Evolutionary conservation across 2,888 invertebrate genomes (phyloP).

Genomic region (Drosophila dives): DNA sequence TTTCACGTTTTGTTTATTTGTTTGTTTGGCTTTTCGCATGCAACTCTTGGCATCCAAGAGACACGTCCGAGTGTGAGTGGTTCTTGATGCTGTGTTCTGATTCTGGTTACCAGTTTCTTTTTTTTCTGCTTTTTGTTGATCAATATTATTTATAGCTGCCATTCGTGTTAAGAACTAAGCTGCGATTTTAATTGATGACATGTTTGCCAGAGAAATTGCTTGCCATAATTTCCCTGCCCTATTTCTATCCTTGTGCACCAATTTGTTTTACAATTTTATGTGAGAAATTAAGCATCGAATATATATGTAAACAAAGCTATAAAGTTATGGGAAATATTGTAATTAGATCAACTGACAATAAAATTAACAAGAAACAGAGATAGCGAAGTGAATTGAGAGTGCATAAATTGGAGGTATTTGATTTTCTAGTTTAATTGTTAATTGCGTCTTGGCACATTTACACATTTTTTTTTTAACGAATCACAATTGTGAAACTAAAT

Average conservation of each 20-base stretch:
- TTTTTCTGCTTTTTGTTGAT: slow-evolving; percentile 43
- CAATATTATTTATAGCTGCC: slow-evolving; percentile 65
- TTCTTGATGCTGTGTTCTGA: slow-evolving; percentile 54
- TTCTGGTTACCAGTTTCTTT: slow-evolving; percentile 57
- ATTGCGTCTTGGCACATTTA: too few relatives aligned
- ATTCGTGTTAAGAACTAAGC: slow-evolving; percentile 44
- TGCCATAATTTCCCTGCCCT: slow-evolving; percentile 38
- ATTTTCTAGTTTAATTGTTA: not conserved
- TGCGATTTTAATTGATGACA: slow-evolving; percentile 36
- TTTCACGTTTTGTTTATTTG: slow-evolving; percentile 69
- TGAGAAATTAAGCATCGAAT: not conserved
- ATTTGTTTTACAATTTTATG: slow-evolving; percentile 38
- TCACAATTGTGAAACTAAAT: slow-evolving; percentile 7
- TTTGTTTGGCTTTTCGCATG: slow-evolving; percentile 64
- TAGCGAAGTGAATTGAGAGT: not conserved
- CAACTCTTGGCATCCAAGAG: slow-evolving; percentile 33
- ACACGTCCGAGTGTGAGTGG: slow-evolving; percentile 29
- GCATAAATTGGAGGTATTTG: not conserved
- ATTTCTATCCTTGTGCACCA: slow-evolving; percentile 44
- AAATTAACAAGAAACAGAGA: not conserved
- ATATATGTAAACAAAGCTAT: slow-evolving; percentile 40
- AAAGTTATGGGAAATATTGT: slow-evolving; percentile 24
- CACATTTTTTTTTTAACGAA: too few relatives aligned
- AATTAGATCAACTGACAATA: not conserved
- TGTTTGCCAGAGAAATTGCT: slow-evolving; percentile 1